These are phyloP conservation scores for Potorous gilbertii DNA, from an alignment of 2,797 vertebrate genomes.

Conservation along the genomic window DNA sequence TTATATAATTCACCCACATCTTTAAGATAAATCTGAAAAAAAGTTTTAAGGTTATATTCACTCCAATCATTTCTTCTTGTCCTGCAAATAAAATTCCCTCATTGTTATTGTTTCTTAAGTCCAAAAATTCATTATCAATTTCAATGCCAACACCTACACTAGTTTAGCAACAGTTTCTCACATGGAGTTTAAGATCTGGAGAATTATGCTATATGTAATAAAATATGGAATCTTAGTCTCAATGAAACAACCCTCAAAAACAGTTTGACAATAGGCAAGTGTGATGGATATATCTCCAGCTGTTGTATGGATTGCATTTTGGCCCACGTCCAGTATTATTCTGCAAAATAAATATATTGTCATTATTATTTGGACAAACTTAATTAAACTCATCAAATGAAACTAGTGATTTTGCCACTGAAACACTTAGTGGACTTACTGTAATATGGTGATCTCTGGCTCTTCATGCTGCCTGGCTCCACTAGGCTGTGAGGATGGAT, in stretches of 20 bases:
- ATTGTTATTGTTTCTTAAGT: conserved; percentile 30
- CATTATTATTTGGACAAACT: background rate
- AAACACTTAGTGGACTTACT: background rate
- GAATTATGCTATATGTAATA: background rate
- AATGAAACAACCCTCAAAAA: background rate
- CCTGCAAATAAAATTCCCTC: background rate
- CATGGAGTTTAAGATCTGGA: background rate
- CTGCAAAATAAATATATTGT: conserved; percentile 36
- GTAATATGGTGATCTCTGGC: background rate
- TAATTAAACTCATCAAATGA: background rate
- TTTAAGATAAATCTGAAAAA: conserved; percentile 81
- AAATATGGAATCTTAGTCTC: background rate
- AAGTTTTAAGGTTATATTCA: background rate
- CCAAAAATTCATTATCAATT: conserved; percentile 22
- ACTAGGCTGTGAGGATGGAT: background rate
- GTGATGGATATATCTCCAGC: background rate
- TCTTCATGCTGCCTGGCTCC: background rate
- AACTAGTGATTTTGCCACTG: background rate
- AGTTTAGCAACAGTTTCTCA: background rate
- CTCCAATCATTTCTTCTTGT: background rate
- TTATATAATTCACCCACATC: conserved; percentile 82
- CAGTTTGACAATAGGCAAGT: background rate
- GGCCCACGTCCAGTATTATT: background rate
- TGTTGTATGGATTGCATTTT: background rate
- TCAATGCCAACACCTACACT: background rate